A percentile compares a stretch with the other conserved stretches of the same genome.
phyloP scores from a whole-genome alignment of 2,797 vertebrate species.

The Cirrhinus mrigala region DNA sequence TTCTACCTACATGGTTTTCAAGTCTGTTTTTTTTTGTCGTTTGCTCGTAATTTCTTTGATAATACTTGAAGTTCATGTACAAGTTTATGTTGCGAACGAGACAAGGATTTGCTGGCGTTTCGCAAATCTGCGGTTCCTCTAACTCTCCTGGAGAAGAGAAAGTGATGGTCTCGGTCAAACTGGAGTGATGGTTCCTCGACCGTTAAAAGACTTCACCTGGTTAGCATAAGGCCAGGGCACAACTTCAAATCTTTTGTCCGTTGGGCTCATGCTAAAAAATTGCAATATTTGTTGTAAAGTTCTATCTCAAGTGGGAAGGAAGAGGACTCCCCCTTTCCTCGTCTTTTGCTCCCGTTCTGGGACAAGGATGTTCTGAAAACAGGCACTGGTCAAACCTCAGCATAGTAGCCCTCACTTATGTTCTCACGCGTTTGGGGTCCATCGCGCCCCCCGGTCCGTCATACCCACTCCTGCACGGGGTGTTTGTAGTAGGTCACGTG shows the following conservation, averaged over 20 bases:
- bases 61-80: conserved; percentile 67
- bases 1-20: conserved; percentile 76
- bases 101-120: conserved; percentile 77
- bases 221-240: conserved; percentile 53
- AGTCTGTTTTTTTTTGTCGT: conserved; percentile 58
- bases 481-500: conserved; percentile 94
- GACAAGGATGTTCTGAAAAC: conserved; percentile 69
- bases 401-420: conserved; percentile 72
- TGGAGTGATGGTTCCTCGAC: conserved; percentile 30
- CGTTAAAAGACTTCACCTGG: conserved; percentile 64
- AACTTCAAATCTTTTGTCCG: conserved; percentile 63
- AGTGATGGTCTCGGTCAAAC: conserved; percentile 39
- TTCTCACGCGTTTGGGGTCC: conserved; percentile 59
- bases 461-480: conserved; percentile 99
- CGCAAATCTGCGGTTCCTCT: conserved; percentile 64
- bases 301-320: conserved; percentile 35
- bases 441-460: conserved; percentile 75
- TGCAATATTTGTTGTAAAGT: conserved; percentile 46
- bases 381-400: conserved; percentile 72
- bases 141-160: conserved; percentile 65
- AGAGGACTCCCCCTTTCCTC: conserved; percentile 46
- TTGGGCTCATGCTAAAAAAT: conserved; percentile 71
- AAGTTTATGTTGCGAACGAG: conserved; percentile 62
- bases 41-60: conserved; percentile 51
- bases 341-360: conserved; percentile 52